Percentiles rank a stretch among this genome's conserved stretches.
phyloP scores from a whole-genome alignment of 2,888 invertebrate species.

The Lepetodrilus schrolli region DNA sequence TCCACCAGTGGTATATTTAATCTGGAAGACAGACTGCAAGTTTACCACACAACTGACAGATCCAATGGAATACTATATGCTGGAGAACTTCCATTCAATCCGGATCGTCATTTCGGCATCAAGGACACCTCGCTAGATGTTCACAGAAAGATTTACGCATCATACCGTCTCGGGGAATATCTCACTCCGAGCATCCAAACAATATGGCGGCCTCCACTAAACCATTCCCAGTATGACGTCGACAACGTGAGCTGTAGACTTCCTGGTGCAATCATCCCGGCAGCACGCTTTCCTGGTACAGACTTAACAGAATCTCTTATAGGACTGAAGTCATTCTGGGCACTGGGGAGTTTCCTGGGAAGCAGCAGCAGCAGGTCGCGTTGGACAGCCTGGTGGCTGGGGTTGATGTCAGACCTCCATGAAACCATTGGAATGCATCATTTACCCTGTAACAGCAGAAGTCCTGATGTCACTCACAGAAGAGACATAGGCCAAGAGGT shows the following conservation, averaged over 20 bases:
- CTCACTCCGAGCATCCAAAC: neutral
- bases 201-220: neutral
- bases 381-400: neutral
- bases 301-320: neutral
- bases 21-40: neutral
- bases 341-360: neutral
- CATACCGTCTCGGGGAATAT: neutral
- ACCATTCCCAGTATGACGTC: neutral
- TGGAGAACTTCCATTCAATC: neutral
- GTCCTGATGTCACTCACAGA: neutral
- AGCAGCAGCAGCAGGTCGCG: neutral
- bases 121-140: neutral
- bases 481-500: neutral
- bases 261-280: neutral
- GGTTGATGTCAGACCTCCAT: neutral
- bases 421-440: neutral
- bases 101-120: slow-evolving; percentile 11
- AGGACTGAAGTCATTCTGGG: neutral
- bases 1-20: neutral
- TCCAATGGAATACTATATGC: neutral
- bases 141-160: too few relatives aligned
- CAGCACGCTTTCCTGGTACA: neutral
- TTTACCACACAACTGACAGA: neutral
- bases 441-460: neutral
- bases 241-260: neutral